Evolutionary conservation across 2,797 vertebrate genomes (phyloP), one percentile per base, ranked within the genome.

Genomic region (Xenopus petersii): DNA sequence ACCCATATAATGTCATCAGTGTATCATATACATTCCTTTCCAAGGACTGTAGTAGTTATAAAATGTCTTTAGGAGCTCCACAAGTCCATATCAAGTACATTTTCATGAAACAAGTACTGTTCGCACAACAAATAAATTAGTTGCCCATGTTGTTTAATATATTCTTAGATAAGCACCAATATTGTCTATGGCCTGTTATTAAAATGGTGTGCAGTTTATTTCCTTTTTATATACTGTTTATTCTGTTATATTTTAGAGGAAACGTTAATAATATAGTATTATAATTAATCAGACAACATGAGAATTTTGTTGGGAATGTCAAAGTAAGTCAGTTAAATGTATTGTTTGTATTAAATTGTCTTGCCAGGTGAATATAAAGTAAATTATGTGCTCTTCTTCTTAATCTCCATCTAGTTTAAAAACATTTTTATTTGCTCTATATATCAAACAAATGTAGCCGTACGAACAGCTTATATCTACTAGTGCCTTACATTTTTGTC

Each of bases 401-500:
- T 42, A 51, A 68, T 46, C 49, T 51, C 54, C 54, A 67, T 67
- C 60, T 55, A 48, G n/a, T 62, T 59, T 54, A 77, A 67, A 7
- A 17, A 63, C 47, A 36, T 62, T 47, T 63, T 33, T 77, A 46
- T 49, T 24, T 73, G 24, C 59, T 56, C 11, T 48, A 55, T 68
- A 73, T 59, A 67, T 62, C 66, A 75, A 67, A 73, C 46, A 79
- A 73, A 70, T 55, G 55, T 73, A 46, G 42, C 21, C 16, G 1
- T 56, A 17, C 2, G 16, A 56, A 56, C 15, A 83, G 80, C 88
- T 84, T 84, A 84, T 80, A 85, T 87, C 80, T 83, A 79, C 66
- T 79, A 84, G 82, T 84, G 79, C 61, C 58, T 86, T 82, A 80
- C 79, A 75, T 80, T 85, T 88, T 84, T 56, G 81, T 77, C 80